phyloP scores from a whole-genome alignment of 2,113 vertebrate genomes.

The Columbina picui region DNA sequence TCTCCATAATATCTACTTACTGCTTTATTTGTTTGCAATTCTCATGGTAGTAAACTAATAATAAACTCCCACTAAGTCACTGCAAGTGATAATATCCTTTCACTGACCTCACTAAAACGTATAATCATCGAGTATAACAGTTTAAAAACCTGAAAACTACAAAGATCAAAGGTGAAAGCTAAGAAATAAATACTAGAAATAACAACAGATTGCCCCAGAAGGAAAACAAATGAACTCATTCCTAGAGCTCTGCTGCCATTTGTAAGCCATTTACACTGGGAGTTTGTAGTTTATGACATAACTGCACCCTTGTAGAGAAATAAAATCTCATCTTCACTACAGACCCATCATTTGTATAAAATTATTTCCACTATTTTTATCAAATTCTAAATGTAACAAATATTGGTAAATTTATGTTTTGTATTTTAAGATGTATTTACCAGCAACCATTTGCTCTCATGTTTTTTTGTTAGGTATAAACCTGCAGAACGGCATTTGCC shows the following conservation, averaged over 20 bases:
- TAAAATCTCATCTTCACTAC: conserved; percentile 24
- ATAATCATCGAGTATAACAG: conserved; percentile 23
- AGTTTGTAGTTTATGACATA: conserved; percentile 43
- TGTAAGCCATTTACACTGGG: conserved; percentile 20
- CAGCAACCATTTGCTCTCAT: not conserved
- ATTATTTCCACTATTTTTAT: conserved; percentile 33
- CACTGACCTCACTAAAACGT: conserved; percentile 17
- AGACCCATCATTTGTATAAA: conserved; percentile 1
- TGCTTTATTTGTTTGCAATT: conserved; percentile 64
- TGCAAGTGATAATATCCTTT: conserved; percentile 37
- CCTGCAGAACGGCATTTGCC: not conserved
- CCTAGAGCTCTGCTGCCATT: conserved; percentile 16
- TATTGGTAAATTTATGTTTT: not conserved
- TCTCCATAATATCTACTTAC: conserved; percentile 39
- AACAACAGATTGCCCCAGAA: conserved; percentile 58
- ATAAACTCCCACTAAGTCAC: not conserved
- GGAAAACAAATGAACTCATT: conserved; percentile 73
- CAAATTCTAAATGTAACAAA: conserved; percentile 57
- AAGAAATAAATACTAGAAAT: conserved; percentile 53
- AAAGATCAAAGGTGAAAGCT: conserved; percentile 66
- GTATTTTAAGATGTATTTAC: not conserved
- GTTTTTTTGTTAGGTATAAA: not conserved
- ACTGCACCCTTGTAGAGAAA: conserved; percentile 33
- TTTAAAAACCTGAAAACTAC: conserved; percentile 18
- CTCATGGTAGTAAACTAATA: conserved; percentile 20